Evolutionary conservation across 2,888 invertebrate species (phyloP), one percentile per base, ranked within the genome.

Genomic region (Napeogenes inachia): DNA sequence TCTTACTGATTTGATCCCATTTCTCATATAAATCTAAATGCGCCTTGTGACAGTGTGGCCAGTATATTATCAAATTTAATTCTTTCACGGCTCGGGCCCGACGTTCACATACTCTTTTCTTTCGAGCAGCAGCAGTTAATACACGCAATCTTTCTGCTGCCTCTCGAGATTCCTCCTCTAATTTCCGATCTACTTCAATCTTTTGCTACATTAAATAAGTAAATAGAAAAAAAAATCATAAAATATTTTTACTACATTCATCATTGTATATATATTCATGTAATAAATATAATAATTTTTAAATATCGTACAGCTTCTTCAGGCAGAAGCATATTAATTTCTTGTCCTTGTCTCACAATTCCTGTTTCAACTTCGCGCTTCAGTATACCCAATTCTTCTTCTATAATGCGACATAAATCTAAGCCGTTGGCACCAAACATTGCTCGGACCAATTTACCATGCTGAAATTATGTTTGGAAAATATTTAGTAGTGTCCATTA

Each of bases 341-440:
- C 74, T 10, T 68, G 74, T 63, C 75, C 78, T 2, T 63, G 70
- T 10, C 85, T 72, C 54, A 57, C 68, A 0, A 71, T 30, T 0
- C 81, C 84, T 0, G 77, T 77, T 3, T 75, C 74, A 0, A 45
- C 4, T 66, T 86, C 86, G 5, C 57, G 54, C 56, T 76, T 69
- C 68, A 73, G 68, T 2, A 71, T 47, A 0, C 58, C 69, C 3
- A 90, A 63, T 53, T 90, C 89, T 38, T 89, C 87, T 63, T 84
- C 84, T 2, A 88, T 82, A 32, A 87, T 74, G 0, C 80, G 79
- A 60, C 84, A 85, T 3, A 90, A 70, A 13, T 88, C 86, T 56
- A 89, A 83, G 0, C 85, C 89, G 71, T 90, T 89, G 0, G 81
- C 91, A 71, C 75, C 94, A 84, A 85, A 94, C 86, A 80, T 91